phyloP scores from a whole-genome alignment of 2,113 vertebrate species.

The Eurypyga helias region DNA sequence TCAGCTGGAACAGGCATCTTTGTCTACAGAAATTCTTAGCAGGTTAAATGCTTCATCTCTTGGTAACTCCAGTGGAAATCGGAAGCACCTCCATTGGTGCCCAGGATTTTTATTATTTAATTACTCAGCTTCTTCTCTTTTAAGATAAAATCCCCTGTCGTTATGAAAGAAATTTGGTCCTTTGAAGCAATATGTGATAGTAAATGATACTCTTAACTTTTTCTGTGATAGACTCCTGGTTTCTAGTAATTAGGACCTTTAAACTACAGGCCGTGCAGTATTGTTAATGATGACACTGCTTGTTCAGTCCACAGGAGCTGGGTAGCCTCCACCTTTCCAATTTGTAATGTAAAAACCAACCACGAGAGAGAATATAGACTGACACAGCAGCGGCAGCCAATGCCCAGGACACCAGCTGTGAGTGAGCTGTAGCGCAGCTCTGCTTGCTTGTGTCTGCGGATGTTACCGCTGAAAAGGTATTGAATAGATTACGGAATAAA shows the following conservation, averaged over 20 bases:
- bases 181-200: not conserved
- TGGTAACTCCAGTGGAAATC: not conserved
- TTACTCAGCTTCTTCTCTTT: not conserved
- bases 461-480: not conserved
- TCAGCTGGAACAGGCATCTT: not conserved
- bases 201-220: not conserved
- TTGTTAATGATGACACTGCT: not conserved
- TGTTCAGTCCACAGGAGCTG: not conserved
- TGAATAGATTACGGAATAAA: constrained; percentile 31
- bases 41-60: not conserved
- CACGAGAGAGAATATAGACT: not conserved
- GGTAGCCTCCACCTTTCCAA: not conserved
- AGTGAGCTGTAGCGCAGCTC: not conserved
- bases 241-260: not conserved
- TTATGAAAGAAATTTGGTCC: not conserved
- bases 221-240: not conserved
- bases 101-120: not conserved
- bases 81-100: not conserved
- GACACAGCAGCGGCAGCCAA: not conserved
- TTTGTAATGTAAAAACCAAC: not conserved
- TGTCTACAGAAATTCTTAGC: not conserved
- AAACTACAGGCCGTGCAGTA: not conserved
- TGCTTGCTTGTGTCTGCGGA: not conserved
- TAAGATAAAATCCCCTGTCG: not conserved
- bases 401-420: not conserved